These are phyloP conservation scores for Sciurus vulgaris DNA, from an alignment of 2,797 vertebrate species.

Conservation along the genomic window DNA sequence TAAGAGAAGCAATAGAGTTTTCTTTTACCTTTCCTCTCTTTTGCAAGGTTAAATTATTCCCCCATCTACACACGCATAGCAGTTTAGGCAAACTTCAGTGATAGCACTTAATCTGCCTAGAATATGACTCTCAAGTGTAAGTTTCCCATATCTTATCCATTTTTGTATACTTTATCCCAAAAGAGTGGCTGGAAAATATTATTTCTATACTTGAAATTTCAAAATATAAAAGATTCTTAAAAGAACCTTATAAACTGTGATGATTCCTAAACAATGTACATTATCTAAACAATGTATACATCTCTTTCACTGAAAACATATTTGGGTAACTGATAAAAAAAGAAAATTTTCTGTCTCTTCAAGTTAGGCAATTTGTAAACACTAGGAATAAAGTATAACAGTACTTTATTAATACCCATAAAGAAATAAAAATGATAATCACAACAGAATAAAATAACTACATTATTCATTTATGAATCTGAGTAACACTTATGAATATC, in stretches of 20 bases:
- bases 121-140: neutral
- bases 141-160: neutral
- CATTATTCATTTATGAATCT: neutral
- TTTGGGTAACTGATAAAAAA: neutral
- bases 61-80: neutral
- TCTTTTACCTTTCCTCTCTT: neutral
- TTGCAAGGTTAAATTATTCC: neutral
- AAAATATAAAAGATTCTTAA: neutral
- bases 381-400: neutral
- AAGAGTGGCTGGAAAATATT: neutral
- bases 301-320: slow-evolving; percentile 24
- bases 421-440: neutral
- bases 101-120: neutral
- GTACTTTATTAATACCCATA: neutral
- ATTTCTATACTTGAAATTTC: neutral
- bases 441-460: neutral
- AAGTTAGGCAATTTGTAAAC: neutral
- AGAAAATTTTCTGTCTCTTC: neutral
- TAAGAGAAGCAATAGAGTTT: neutral
- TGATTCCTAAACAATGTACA: neutral
- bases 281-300: neutral
- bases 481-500: neutral
- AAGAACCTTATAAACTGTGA: slow-evolving; percentile 4
- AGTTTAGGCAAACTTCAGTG: slow-evolving; percentile 1
- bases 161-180: neutral